Base-by-base conservation (phyloP, 2,113 vertebrate genomes). In the Macaca nemestrina region DNA sequence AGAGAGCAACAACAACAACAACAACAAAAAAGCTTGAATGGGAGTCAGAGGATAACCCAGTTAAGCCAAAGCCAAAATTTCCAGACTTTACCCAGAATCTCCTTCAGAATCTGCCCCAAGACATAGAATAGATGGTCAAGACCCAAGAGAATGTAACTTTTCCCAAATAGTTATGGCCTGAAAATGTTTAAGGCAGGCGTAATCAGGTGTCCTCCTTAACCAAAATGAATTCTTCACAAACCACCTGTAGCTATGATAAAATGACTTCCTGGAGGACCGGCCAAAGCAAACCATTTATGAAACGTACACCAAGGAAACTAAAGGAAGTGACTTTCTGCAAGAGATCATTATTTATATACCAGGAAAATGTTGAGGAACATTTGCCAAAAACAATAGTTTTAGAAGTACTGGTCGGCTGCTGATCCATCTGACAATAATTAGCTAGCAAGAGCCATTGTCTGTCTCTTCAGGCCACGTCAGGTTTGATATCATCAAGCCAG, bases 291-390 rank as follows among this genome's bases (percentile, higher is more conserved):
- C 43, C 12, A 0, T 61, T 30, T 75, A 23, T 57, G 72, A 91
- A 92, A 88, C 2, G 12, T 2, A 55, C 61, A 70, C 79, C 73
- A 48, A 25, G 27, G 59, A 90, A 75, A 43, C 18, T 0, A 30
- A 88, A 88, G n/a, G 64, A 94, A 70, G 89, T 64, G 91, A 76
- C 89, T 87, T 92, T 87, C 82, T 50, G 6, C 50, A 6, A 45
- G 73, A 68, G 48, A 32, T 87, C 38, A 23, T 93, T 89, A 83
- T 80, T 96, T 88, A 61, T 9, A 40, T 1, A 70, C 76, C 80
- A 88, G 92, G 82, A 91, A 88, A 82, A 43, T 17, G 30, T 0
- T 48, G 55, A 67, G 50, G 61, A 35, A n/a, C 48, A 45, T 38
- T 73, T 76, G 94, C 73, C 96, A 79, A 40, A 80, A 88, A 16